A percentile compares a stretch with the other conserved stretches of the same genome.
phyloP scores from a whole-genome alignment of 2,113 vertebrate species.

The Athene noctua region DNA sequence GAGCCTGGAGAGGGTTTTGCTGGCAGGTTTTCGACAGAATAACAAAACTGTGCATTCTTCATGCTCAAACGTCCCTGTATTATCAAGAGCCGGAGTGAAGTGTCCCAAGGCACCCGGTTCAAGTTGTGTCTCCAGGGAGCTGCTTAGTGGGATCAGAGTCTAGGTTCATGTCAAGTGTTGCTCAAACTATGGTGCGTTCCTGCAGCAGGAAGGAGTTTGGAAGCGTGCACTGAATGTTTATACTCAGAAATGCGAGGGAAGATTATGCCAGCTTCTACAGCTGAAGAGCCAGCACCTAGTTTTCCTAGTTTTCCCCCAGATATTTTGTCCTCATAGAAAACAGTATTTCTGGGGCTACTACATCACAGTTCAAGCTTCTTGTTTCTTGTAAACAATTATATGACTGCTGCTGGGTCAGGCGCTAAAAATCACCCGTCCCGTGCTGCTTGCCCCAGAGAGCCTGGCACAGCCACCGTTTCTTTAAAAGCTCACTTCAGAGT shows the following conservation, averaged over 20 bases:
- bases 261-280: neutral
- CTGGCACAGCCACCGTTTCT: neutral
- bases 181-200: neutral
- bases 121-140: neutral
- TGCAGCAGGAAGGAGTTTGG: neutral
- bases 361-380: neutral
- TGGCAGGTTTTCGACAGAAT: neutral
- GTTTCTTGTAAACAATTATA: neutral
- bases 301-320: neutral
- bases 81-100: neutral
- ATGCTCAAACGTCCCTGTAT: neutral
- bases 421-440: neutral
- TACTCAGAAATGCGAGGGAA: neutral
- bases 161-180: neutral
- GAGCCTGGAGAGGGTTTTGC: neutral
- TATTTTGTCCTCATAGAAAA: neutral
- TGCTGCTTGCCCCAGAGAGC: neutral
- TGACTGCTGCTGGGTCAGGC: neutral
- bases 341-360: neutral
- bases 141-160: neutral
- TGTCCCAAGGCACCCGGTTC: neutral
- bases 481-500: neutral
- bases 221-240: fast-evolving
- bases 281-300: neutral
- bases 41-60: neutral